These are phyloP conservation scores for Anthophora plumipes DNA, from an alignment of 2,888 invertebrate genomes.

Conservation along the genomic window DNA sequence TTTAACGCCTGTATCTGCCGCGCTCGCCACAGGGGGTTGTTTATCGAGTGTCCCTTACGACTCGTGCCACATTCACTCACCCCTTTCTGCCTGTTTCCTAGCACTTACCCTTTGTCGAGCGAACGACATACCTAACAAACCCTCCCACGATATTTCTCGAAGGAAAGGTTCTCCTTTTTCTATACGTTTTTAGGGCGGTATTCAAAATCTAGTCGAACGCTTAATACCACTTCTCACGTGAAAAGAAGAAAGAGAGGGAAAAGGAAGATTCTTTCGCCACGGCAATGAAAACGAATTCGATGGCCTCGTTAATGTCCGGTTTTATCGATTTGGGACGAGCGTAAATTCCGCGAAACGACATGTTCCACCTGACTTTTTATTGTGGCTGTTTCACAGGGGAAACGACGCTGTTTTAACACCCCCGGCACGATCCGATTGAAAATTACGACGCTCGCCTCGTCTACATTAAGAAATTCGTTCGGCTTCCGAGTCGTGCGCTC, in stretches of 20 bases:
- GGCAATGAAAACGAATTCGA: slow-evolving; percentile 78
- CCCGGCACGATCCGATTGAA: slow-evolving; percentile 46
- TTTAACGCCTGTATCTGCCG: slow-evolving; percentile 79
- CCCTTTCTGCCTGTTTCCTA: slow-evolving; percentile 34
- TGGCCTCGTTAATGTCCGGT: slow-evolving; percentile 81
- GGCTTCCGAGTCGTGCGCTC: slow-evolving; percentile 56
- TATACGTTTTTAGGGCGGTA: slow-evolving; percentile 68
- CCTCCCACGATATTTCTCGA: neutral
- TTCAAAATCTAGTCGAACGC: slow-evolving; percentile 38
- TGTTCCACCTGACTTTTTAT: slow-evolving; percentile 36
- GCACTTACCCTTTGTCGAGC: slow-evolving; percentile 21
- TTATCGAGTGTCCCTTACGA: slow-evolving; percentile 71
- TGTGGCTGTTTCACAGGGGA: slow-evolving; percentile 15
- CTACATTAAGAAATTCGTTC: slow-evolving; percentile 67
- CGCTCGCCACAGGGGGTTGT: slow-evolving; percentile 76
- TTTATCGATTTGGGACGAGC: slow-evolving; percentile 79
- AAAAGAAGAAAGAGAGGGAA: slow-evolving; percentile 23
- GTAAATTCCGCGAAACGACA: slow-evolving; percentile 66
- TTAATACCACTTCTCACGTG: slow-evolving; percentile 62
- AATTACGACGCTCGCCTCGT: slow-evolving; percentile 65
- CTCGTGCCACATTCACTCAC: slow-evolving; percentile 28
- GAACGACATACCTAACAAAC: neutral
- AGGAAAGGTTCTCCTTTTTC: slow-evolving; percentile 37
- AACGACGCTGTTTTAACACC: slow-evolving; percentile 63
- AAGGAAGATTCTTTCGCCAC: slow-evolving; percentile 73